A percentile compares a stretch with the other conserved stretches of the same genome.
phyloP scores from a whole-genome alignment of 2,888 invertebrate genomes.

The Ornithoptera priamus region DNA sequence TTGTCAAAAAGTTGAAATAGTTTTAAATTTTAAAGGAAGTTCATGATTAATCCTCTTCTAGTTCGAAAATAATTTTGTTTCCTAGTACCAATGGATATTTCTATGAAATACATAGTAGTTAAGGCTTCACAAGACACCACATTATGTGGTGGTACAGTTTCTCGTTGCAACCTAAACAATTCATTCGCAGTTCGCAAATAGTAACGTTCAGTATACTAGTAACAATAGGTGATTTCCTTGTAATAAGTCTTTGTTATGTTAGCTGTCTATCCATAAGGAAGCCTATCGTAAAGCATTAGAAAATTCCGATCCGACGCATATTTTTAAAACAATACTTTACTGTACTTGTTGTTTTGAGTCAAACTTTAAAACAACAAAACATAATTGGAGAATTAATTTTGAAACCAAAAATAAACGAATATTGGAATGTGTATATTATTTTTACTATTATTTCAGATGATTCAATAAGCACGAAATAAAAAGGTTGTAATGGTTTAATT shows the following conservation, averaged over 20 bases:
- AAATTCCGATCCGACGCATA: not conserved
- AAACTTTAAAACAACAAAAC: not conserved
- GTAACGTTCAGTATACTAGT: slow-evolving; percentile 59
- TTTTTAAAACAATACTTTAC: not conserved
- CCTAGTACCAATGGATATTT: slow-evolving; percentile 11
- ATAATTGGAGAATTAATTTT: too few species aligned
- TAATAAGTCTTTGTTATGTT: slow-evolving; percentile 72
- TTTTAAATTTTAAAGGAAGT: not conserved
- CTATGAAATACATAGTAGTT: slow-evolving; percentile 14
- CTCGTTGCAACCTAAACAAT: slow-evolving; percentile 63
- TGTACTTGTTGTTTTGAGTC: not conserved
- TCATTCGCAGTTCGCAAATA: slow-evolving; percentile 57
- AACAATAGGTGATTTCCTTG: slow-evolving; percentile 71
- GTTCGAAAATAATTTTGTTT: not conserved
- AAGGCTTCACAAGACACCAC: slow-evolving; percentile 33
- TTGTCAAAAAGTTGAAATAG: not conserved
- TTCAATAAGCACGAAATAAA: too few species aligned
- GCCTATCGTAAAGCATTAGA: slow-evolving; percentile 10
- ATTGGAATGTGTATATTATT: too few species aligned
- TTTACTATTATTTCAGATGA: too few species aligned
- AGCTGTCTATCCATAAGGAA: slow-evolving; percentile 44
- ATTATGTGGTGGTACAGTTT: slow-evolving; percentile 35
- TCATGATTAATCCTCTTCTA: not conserved
- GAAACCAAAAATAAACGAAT: too few species aligned
- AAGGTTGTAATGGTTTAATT: not conserved